phyloP scores from a whole-genome alignment of 2,888 invertebrate species.

The Allophyes oxyacanthae region DNA sequence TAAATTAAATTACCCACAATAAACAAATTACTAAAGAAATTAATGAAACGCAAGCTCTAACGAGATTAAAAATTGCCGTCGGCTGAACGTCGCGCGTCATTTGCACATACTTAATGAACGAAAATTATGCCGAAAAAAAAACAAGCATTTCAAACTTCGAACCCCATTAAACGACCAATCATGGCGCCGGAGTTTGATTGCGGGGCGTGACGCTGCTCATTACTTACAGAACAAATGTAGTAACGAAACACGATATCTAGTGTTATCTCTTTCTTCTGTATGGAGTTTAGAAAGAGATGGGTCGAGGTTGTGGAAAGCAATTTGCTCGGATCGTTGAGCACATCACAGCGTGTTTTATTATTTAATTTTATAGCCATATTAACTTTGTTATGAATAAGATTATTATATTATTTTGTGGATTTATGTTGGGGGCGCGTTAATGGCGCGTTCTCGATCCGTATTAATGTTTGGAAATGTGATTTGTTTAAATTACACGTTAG shows the following conservation, averaged over 20 bases:
- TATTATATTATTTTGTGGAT: slow-evolving; percentile 77
- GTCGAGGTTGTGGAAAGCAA: slow-evolving; percentile 62
- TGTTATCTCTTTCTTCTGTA: slow-evolving; percentile 62
- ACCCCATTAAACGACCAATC: slow-evolving; percentile 82
- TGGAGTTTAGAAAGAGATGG: slow-evolving; percentile 52
- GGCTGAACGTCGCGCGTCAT: slow-evolving; percentile 62
- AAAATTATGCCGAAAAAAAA: slow-evolving; percentile 74
- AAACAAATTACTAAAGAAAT: slow-evolving; percentile 44
- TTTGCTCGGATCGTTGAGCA: slow-evolving; percentile 69
- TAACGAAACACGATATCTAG: slow-evolving; percentile 48
- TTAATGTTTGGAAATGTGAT: slow-evolving; percentile 60
- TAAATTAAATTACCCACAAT: slow-evolving; percentile 41
- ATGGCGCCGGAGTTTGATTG: slow-evolving; percentile 76
- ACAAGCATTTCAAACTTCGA: slow-evolving; percentile 77
- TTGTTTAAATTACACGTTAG: slow-evolving; percentile 56
- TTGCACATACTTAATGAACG: slow-evolving; percentile 74
- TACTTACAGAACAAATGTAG: slow-evolving; percentile 71
- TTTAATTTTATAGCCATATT: slow-evolving; percentile 86
- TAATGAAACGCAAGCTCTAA: slow-evolving; percentile 48
- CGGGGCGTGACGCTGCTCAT: slow-evolving; percentile 84
- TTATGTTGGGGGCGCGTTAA: slow-evolving; percentile 79
- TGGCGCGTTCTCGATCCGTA: slow-evolving; percentile 66
- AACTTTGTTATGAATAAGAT: slow-evolving; percentile 84
- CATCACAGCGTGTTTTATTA: slow-evolving; percentile 82
- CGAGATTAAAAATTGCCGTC: slow-evolving; percentile 60